A percentile compares a stretch with the other conserved stretches of the same genome.
phyloP scores from a whole-genome alignment of 2,888 invertebrate species.

The Agrochola litura region DNA sequence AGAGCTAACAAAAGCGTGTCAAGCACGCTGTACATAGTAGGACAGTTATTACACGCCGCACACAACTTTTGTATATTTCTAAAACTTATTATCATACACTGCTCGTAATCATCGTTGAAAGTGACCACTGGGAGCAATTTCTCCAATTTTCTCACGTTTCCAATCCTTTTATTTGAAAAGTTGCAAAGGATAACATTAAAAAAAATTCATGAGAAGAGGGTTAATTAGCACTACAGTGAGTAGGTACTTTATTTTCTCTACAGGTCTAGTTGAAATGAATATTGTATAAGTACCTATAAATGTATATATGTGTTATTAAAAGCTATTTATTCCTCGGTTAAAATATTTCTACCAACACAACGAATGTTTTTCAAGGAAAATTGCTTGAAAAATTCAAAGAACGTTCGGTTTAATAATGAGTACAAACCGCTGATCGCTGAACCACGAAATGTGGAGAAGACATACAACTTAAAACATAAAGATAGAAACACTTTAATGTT shows the following conservation, averaged over 20 bases:
- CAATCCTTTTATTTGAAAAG: slow-evolving; percentile 7
- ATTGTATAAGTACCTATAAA: not conserved
- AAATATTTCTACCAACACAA: not conserved
- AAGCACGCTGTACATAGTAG: slow-evolving; percentile 35
- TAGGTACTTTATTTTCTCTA: not conserved
- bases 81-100: slow-evolving; percentile 41
- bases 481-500: not conserved
- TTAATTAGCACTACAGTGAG: not conserved
- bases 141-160: slow-evolving; percentile 29
- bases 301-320: not conserved
- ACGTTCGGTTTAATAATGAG: not conserved
- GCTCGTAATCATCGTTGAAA: slow-evolving; percentile 34
- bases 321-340: not conserved
- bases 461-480: not conserved
- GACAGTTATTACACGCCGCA: slow-evolving; percentile 28
- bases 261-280: not conserved
- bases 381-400: not conserved
- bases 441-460: slow-evolving; percentile 4
- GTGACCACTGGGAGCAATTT: slow-evolving; percentile 38
- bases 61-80: slow-evolving; percentile 37
- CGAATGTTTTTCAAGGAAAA: not conserved
- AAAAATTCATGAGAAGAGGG: not conserved
- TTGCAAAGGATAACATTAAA: not conserved
- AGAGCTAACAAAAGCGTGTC: slow-evolving; percentile 53
- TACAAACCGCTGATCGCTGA: not conserved